These are phyloP conservation scores for Leptopilina myrica DNA, from an alignment of 2,888 invertebrate genomes.

Conservation along the genomic window DNA sequence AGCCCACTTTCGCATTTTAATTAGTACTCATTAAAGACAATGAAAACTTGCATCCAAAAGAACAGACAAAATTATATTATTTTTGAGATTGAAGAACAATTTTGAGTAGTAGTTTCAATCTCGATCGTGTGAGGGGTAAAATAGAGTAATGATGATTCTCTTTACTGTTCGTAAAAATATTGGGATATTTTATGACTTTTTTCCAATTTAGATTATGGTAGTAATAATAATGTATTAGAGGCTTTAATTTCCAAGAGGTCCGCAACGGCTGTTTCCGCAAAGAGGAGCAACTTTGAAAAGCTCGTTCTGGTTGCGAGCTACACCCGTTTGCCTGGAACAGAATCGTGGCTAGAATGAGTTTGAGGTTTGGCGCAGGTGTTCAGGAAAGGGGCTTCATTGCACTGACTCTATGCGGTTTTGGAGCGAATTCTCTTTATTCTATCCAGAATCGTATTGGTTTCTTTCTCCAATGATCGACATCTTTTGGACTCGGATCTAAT, in stretches of 20 bases:
- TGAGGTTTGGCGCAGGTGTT: slow-evolving; percentile 52
- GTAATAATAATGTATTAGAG: slow-evolving; percentile 8
- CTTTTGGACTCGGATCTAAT: no score
- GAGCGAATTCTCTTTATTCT: slow-evolving; percentile 3
- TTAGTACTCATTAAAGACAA: no score
- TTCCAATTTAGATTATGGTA: no score
- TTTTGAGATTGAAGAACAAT: no score
- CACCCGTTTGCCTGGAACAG: slow-evolving; percentile 43
- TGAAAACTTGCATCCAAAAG: no score
- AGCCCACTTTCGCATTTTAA: not conserved
- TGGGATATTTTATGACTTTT: no score
- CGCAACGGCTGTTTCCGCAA: slow-evolving; percentile 33
- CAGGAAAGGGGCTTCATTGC: slow-evolving; percentile 45
- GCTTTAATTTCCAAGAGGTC: slow-evolving; percentile 16
- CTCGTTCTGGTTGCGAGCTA: slow-evolving; percentile 32
- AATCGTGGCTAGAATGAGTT: slow-evolving; percentile 48
- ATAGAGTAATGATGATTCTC: no score
- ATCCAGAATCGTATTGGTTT: slow-evolving; percentile 30
- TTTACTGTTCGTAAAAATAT: no score
- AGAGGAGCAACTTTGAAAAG: slow-evolving; percentile 38
- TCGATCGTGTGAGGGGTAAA: no score
- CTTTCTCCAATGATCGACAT: slow-evolving; percentile 26
- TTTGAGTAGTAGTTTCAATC: no score
- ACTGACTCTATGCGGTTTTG: slow-evolving; percentile 33
- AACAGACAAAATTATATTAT: no score